Evolutionary conservation across 2,888 invertebrate species (phyloP).

Genomic region (Tubulanus polymorphus): DNA sequence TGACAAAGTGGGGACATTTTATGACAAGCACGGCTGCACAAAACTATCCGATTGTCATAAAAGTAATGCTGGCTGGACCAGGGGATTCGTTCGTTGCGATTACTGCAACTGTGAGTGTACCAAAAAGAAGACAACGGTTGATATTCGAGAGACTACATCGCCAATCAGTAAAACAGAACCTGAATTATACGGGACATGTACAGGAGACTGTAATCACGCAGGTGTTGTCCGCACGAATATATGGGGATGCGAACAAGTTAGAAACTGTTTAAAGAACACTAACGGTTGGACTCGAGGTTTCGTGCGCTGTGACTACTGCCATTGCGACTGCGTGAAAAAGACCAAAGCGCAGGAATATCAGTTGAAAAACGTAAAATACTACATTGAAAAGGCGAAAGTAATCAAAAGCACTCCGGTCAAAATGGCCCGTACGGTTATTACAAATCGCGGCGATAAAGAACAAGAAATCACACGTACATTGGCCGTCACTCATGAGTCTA

Average conservation of each 20-base stretch:
- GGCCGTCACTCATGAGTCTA: no score
- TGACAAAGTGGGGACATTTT: background rate
- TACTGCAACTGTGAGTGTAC: background rate
- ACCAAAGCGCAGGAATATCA: background rate
- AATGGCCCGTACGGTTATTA: no score
- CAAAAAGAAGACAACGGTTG: background rate
- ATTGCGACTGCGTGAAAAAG: background rate
- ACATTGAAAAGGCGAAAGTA: no score
- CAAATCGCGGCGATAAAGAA: no score
- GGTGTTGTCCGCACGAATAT: background rate
- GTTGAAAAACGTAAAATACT: background rate
- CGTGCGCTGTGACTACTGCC: slow-evolving; percentile 4
- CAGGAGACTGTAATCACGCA: background rate
- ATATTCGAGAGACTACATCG: background rate
- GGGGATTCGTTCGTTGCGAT: background rate
- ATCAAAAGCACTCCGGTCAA: no score
- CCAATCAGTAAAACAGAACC: background rate
- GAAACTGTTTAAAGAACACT: background rate
- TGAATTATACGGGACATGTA: background rate
- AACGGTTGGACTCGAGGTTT: slow-evolving; percentile 3
- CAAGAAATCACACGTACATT: no score
- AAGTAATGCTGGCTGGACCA: background rate
- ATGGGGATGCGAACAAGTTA: background rate
- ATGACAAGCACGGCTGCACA: slow-evolving; percentile 3
- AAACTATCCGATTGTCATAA: background rate